Base-by-base conservation (phyloP, 1,140 invertebrate genomes). In the Eumeta japonica region DNA sequence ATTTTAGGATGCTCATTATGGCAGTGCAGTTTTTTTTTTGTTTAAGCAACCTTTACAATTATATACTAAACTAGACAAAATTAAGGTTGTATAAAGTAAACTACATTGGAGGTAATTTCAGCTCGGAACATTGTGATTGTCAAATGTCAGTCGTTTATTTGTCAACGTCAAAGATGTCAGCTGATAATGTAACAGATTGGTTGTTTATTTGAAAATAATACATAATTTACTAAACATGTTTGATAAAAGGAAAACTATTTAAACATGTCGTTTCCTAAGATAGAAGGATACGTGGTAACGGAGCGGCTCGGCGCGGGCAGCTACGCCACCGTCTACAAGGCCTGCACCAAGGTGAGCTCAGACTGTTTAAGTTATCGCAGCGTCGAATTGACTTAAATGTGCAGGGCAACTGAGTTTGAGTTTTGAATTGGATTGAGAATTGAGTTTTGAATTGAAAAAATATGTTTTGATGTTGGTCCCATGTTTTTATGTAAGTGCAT, bases 301-400 rank as follows among this genome's bases (percentile, higher is more conserved):
- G 86, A 90, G 52, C 91, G 87, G 74, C 78, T 94, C 9, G 91
- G 91, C 2, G 79, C 79, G n/a, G 92, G 92, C n/a, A 90, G 87
- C 43, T 94, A 91, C 71, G 86, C 90, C 0, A 86, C 83, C 1
- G 92, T 94, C 0, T 93, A 89, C 56, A 91, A 91, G 77, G 91
- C 88, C 4, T 83, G 83, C 39, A 84, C 82, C 58, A 89, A 89
- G 79, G 89, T 90, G 77, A 44, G 49, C 45, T 30, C n/a, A n/a
- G n/a, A n/a, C n/a, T n/a, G n/a, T n/a, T n/a, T n/a, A n/a, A 38
- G 7, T 31, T 31, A 9, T 5, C 10, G 29, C 9, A 31, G n/a
- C n/a, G 7, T 24, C n/a, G n/a, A 7, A 7, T 24, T 24, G 33
- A 30, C n/a, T 36, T 27, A 24, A 43, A 16, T 15, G 13, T 43